Percentiles rank a stretch among this genome's conserved stretches.
Evolutionary conservation across 2,797 vertebrate species (phyloP).

Genomic region (Hoplostethus atlanticus): DNA sequence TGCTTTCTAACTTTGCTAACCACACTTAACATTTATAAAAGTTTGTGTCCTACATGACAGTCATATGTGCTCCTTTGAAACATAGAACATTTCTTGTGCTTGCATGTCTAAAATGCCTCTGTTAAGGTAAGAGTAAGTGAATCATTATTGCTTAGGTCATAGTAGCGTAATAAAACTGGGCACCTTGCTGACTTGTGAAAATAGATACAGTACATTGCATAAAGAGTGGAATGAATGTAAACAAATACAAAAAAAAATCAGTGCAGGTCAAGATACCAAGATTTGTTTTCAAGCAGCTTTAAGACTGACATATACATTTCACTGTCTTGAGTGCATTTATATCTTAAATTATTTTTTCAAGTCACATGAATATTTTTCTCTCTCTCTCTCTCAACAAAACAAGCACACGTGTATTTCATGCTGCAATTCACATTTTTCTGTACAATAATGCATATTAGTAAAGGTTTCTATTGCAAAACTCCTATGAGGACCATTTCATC

Average conservation of each 20-base stretch:
- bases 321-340: slow-evolving; percentile 54
- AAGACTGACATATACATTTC: slow-evolving; percentile 42
- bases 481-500: slow-evolving; percentile 67
- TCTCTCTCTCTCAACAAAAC: slow-evolving; percentile 47
- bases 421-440: slow-evolving; percentile 49
- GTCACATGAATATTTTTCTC: slow-evolving; percentile 54
- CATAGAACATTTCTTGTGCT: slow-evolving; percentile 62
- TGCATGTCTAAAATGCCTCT: slow-evolving; percentile 50
- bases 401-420: slow-evolving; percentile 63
- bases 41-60: slow-evolving; percentile 14
- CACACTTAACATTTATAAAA: slow-evolving; percentile 41
- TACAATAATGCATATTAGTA: slow-evolving; percentile 12
- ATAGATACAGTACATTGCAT: slow-evolving; percentile 60
- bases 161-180: slow-evolving; percentile 45
- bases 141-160: slow-evolving; percentile 76
- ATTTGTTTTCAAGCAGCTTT: slow-evolving; percentile 49
- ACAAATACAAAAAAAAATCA: slow-evolving; percentile 44
- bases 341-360: slow-evolving; percentile 69
- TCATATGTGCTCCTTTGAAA: slow-evolving; percentile 50
- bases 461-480: slow-evolving; percentile 32
- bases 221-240: slow-evolving; percentile 65
- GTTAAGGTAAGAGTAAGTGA: slow-evolving; percentile 40
- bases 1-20: slow-evolving; percentile 28
- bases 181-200: slow-evolving; percentile 40
- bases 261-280: slow-evolving; percentile 57